Conservation (phyloP, 92 coral and sea anemone species). For the Actinernus sp. region DNA sequence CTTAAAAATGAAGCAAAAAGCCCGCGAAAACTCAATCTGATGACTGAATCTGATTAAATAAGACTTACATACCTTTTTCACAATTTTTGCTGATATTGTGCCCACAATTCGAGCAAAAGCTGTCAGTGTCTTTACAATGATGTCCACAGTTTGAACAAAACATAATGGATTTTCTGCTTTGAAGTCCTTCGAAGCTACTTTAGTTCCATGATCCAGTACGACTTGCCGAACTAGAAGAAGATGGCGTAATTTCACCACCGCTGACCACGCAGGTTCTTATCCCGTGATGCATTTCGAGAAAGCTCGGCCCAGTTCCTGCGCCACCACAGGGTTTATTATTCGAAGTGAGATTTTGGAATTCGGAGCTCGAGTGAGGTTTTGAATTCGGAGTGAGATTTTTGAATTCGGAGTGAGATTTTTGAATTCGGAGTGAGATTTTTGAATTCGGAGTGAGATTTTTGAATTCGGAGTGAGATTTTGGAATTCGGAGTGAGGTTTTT, state of each 20-base stretch:
- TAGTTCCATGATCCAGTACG: no score
- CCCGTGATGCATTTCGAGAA: constrained; percentile 35
- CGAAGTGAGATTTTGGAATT: constrained; percentile 18
- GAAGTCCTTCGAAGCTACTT: no score
- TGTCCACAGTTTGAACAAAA: constrained; percentile 48
- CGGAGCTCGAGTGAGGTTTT: constrained; percentile 2
- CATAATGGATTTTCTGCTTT: no score
- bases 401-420: constrained; percentile 21
- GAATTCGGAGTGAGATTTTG: not conserved
- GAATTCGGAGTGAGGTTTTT: constrained; percentile 11
- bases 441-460: constrained; percentile 15
- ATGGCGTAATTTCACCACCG: constrained; percentile 15
- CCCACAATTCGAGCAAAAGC: constrained; percentile 33
- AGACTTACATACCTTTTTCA: constrained; percentile 34
- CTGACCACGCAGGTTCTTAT: no score
- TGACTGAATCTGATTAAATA: constrained; percentile 16
- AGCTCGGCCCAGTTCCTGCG: constrained; percentile 56
- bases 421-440: constrained; percentile 25
- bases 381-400: constrained; percentile 20
- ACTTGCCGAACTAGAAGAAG: no score
- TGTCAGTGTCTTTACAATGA: constrained; percentile 23
- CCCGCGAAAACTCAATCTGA: constrained; percentile 23
- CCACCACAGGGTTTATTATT: no score
- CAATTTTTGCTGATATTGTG: constrained; percentile 21
- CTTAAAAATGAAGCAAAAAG: constrained; percentile 17